Base-by-base conservation (phyloP, 2,113 vertebrate species). In the Sander vitreus region DNA sequence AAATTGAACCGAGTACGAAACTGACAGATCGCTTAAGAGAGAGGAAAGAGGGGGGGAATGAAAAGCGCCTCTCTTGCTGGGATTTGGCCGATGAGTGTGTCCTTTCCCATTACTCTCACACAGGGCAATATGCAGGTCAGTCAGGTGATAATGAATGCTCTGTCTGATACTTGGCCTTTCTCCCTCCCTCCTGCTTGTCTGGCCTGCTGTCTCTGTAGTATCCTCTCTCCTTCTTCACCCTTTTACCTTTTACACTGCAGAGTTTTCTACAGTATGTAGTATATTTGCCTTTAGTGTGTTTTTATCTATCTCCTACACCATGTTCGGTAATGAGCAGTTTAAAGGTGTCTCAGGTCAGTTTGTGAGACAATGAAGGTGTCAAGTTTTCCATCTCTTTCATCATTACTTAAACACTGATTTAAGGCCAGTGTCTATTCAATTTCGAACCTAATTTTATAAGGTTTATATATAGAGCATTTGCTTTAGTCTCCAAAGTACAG, bases 91-190 rank as follows among this genome's bases (percentile, higher is more conserved):
- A 92, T 93, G 89, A 93, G 81, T 39, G 85, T 93, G 93, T 91
- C 93, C 88, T 92, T 86, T 89, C 80, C 87, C 87, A 93, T 93
- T 94, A 92, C 88, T 74, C 91, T 94, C 90, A 88, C 88, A 83
- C 86, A 21, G 89, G n/a, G 81, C 88, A 92, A 85, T 88, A 89
- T 85, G 84, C 83, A 88, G 91, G 88, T 92, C 81, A 83, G 85
- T 88, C 81, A 88, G 92, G 83, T 92, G 88, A 90, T 92, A 92
- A 93, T 93, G 92, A 95, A 93, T 92, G 89, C 85, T 85, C 81
- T 85, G 89, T 89, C 89, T 91, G 91, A 85, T 81, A 66, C 89
- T 83, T 80, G 73, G 88, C 82, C 89, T 85, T 90, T 84, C 74
- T 87, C 74, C 54, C 77, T 86, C 75, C 85, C 80, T 81, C 83